Evolutionary conservation across 2,797 vertebrate species (phyloP).

Genomic region (Chelidonichthys spinosus): DNA sequence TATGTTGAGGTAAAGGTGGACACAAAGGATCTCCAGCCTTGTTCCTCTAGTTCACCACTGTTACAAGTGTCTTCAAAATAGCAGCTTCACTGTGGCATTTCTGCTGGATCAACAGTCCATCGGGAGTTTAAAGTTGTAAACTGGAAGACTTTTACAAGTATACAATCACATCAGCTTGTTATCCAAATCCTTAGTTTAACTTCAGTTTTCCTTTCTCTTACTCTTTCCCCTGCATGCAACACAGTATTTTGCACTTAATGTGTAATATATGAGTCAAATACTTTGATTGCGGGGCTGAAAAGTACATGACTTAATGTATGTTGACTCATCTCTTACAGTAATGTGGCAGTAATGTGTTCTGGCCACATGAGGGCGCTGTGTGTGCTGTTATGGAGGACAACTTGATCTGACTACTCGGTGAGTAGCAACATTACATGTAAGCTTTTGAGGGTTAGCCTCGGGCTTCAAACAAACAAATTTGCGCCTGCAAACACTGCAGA

Average conservation of each 20-base stretch:
- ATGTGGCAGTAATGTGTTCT: constrained; percentile 28
- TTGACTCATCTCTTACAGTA: not conserved
- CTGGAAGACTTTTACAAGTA: not conserved
- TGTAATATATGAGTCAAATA: not conserved
- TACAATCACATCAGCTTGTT: not conserved
- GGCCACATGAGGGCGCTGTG: constrained; percentile 66
- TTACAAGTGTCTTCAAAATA: not conserved
- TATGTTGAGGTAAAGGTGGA: too few relatives aligned
- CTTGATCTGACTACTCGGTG: constrained; percentile 31
- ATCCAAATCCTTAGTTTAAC: too few relatives aligned
- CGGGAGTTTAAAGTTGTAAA: not conserved
- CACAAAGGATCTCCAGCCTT: too few relatives aligned
- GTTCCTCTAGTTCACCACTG: not conserved
- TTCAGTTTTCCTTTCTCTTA: not conserved
- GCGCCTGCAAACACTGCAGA: constrained; percentile 43
- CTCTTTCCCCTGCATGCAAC: not conserved
- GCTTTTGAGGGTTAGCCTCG: constrained; percentile 47
- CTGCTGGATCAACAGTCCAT: not conserved
- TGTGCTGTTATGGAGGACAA: constrained; percentile 41
- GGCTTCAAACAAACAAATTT: constrained; percentile 51
- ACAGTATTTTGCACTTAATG: not conserved
- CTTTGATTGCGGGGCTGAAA: not conserved
- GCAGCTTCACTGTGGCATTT: not conserved
- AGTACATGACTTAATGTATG: not conserved
- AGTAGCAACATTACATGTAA: constrained; percentile 40